A percentile compares a stretch with the other conserved stretches of the same genome.
Conservation (phyloP, 2,888 invertebrate genomes). For the Serripes groenlandicus region DNA sequence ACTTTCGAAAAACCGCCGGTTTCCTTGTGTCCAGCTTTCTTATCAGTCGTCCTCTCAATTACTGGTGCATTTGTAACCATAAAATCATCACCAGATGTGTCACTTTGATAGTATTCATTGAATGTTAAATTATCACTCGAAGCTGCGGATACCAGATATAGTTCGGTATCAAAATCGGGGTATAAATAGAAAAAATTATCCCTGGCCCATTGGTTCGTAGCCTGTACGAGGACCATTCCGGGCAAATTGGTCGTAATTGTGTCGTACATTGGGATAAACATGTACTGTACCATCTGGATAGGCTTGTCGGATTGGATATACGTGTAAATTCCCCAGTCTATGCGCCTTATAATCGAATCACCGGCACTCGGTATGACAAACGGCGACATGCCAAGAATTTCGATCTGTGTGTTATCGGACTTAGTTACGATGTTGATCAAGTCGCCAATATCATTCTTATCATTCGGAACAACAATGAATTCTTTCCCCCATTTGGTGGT, state of each 20-base stretch:
- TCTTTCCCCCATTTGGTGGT: constrained; percentile 61
- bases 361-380: constrained; percentile 42
- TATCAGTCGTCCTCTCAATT: neutral
- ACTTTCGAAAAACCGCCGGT: neutral
- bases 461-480: constrained; percentile 50
- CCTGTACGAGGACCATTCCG: constrained; percentile 43
- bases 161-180: neutral
- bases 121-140: neutral
- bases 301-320: constrained; percentile 45
- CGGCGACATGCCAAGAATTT: constrained; percentile 56
- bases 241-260: constrained; percentile 4
- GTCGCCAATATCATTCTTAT: constrained; percentile 47
- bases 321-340: constrained; percentile 51
- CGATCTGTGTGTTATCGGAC: constrained; percentile 25
- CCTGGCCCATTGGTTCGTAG: constrained; percentile 27
- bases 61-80: neutral
- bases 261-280: constrained; percentile 46
- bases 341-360: constrained; percentile 32
- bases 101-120: neutral
- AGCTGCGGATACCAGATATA: neutral
- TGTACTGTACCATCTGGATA: constrained; percentile 34
- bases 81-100: neutral
- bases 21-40: neutral
- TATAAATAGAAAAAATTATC: neutral
- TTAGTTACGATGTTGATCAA: constrained; percentile 50